Conservation (phyloP, 1,140 invertebrate genomes). For the Temnothorax longispinosus region DNA sequence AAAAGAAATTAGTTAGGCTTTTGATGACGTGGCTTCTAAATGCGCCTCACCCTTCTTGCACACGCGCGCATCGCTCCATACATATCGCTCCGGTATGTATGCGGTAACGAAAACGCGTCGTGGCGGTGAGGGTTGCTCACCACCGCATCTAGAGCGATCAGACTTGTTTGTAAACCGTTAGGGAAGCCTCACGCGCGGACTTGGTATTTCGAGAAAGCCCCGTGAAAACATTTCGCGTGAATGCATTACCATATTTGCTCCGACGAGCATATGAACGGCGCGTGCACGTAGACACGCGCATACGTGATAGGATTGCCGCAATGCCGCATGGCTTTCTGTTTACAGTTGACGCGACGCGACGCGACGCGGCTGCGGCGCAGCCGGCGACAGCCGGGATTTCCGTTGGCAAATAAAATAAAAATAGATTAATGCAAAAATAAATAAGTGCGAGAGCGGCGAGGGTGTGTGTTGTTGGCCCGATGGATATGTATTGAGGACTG, state of each 20-base stretch:
- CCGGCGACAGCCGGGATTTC: constrained; percentile 52
- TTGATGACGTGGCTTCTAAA: not conserved
- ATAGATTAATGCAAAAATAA: constrained; percentile 72
- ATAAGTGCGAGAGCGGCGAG: constrained; percentile 50
- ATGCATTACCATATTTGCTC: constrained; percentile 77
- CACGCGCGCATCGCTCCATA: not conserved
- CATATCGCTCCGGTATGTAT: constrained; percentile 5
- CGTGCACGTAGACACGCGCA: constrained; percentile 71
- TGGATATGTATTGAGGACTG: not conserved
- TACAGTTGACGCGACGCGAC: constrained; percentile 54
- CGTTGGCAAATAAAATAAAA: constrained; percentile 72
- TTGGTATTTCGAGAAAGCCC: constrained; percentile 67
- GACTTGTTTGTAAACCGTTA: constrained; percentile 68
- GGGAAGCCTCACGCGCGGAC: constrained; percentile 37
- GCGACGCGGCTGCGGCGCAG: constrained; percentile 39
- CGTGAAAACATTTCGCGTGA: constrained; percentile 75
- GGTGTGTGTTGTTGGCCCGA: not conserved
- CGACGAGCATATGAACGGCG: constrained; percentile 65
- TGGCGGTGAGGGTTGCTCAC: constrained; percentile 47
- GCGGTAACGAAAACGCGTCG: constrained; percentile 1
- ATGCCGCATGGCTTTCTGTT: constrained; percentile 64
- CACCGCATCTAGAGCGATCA: constrained; percentile 56
- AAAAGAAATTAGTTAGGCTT: constrained; percentile 4
- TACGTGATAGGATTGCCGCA: constrained; percentile 75
- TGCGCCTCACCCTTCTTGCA: not conserved